Base-by-base conservation (phyloP, 2,888 invertebrate species). In the Halictus quadricinctus region DNA sequence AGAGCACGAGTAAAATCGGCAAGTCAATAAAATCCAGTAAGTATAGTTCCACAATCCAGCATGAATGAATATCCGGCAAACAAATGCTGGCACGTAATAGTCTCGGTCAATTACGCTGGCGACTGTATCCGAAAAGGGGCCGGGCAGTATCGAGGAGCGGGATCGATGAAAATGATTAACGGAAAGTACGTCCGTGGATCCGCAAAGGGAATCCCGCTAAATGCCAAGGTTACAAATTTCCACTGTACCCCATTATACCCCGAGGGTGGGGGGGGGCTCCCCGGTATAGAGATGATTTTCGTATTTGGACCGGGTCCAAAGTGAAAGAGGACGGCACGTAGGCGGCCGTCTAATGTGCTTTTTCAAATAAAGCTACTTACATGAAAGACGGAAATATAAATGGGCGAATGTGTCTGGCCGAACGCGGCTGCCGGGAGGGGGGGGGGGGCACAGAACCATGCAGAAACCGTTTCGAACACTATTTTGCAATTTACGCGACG, bases 311-410 rank as follows among this genome's bases (percentile, higher is more conserved):
- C 7, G 15, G 70, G 58, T 83, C 87, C 87, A 87, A 87, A 76
- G 76, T 73, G 87, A 81, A 80, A 72, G 79, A 75, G 83, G 80
- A 87, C 80, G 82, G 82, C 64, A 43, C 70, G 70, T 70, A 43
- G 70, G 70, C 72, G 77, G 54, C 70, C 83, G 86, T 86, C 86
- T 87, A 87, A 87, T 87, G 86, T 86, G 83, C 83, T 87, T 86
- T 87, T 87, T 87, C 87, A 73, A 87, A 87, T 87, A 86, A 87
- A 87, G 82, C 87, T 87, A 81, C 86, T 87, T 83, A 79, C 86
- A 75, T 64, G 80, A 81, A 72, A 79, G 87, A 81, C 86, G 80
- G 86, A 87, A 87, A 87, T 87, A 87, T 83, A 87, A 86, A 86
- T 76, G 81, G 80, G 10, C 58, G 80, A 82, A 83, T 83, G 73